Base-by-base conservation (phyloP, 2,888 invertebrate genomes). In the Platynereis dumerilii region DNA sequence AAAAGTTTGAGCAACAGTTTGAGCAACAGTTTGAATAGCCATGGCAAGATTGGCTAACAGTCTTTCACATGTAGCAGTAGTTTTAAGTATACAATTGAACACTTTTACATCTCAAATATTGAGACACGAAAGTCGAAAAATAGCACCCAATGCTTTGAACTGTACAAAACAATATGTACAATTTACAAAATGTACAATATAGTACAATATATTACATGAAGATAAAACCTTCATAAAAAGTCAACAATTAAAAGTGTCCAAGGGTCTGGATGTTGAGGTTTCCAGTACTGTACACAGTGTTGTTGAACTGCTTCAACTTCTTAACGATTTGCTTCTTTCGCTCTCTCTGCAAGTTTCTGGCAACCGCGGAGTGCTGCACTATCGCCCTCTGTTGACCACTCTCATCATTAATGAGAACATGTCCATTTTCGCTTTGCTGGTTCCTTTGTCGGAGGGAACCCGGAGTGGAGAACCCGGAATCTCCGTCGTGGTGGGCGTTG, bases 261-360 rank as follows among this genome's bases (percentile, higher is more conserved):
- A 70, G 65, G 1, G 70, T 70, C 53, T 69, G 58, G 5, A 70
- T 64, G 26, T 70, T n/a, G 42, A 68, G 55, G 34, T 62, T 69
- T 15, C 61, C 67, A 69, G 76, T 77, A 66, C 78, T 78, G 65
- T 74, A 62, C 62, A 71, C 68, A 39, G 57, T 68, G 45, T 62
- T 71, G 48, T 55, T 71, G 44, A 71, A 71, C 45, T 66, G 60
- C 58, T 70, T 69, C 48, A 71, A 55, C 66, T 70, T 71, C 57
- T 71, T 69, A 24, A 62, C 69, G 2, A 71, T 60, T 15, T 54
- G 66, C 39, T 65, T 65, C 45, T 71, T 71, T 42, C 68, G 28
- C 28, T 70, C 66, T 10, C 62, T 48, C 24, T 60, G 62, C 56
- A 68, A 52, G 27, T 60, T 60, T 17, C 63, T 29, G 17, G 66